Conservation (phyloP, 2,888 invertebrate genomes). For the Linyphia triangularis region DNA sequence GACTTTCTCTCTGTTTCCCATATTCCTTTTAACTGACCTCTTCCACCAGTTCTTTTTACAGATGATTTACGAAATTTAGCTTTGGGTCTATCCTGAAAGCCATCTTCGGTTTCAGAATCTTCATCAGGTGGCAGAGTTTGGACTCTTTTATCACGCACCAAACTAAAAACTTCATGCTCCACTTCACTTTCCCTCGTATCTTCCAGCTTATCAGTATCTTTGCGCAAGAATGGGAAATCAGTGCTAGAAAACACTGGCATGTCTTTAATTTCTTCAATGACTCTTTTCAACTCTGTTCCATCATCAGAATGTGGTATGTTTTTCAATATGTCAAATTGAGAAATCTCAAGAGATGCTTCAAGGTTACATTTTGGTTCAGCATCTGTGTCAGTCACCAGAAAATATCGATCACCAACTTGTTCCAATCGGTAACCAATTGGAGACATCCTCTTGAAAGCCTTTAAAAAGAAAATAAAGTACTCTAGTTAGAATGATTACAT, state of each 20-base stretch:
- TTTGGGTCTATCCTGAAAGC: conserved; percentile 20
- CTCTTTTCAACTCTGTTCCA: conserved; percentile 66
- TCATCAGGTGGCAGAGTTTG: conserved; percentile 23
- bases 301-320: conserved; percentile 75
- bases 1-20: conserved; percentile 53
- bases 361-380: conserved; percentile 16
- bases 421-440: conserved; percentile 83
- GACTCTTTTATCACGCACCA: conserved; percentile 15
- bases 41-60: conserved; percentile 13
- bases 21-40: conserved; percentile 1
- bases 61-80: conserved; percentile 40
- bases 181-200: conserved; percentile 10
- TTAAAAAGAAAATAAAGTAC: background rate
- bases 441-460: conserved; percentile 83
- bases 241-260: conserved; percentile 18
- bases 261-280: conserved; percentile 56
- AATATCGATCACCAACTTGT: conserved; percentile 84
- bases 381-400: conserved; percentile 81
- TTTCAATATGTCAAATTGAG: conserved; percentile 61
- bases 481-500: no score
- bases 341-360: conserved; percentile 15
- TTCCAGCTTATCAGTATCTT: background rate
- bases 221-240: conserved; percentile 11
- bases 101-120: conserved; percentile 73
- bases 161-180: conserved; percentile 23